phyloP scores from a whole-genome alignment of 2,888 invertebrate species.

The Dione vanillae region DNA sequence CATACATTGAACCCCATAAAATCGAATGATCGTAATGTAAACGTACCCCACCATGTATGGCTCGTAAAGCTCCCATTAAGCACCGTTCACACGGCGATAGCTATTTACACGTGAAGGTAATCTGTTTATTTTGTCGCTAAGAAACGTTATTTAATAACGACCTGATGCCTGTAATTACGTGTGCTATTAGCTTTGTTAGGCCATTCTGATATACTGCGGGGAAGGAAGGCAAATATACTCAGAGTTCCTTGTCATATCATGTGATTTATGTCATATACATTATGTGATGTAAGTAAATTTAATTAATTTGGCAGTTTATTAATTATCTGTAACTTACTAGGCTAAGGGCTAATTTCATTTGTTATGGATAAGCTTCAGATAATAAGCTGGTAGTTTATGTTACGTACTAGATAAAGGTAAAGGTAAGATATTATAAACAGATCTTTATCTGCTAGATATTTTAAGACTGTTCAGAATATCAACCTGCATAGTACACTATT shows the following conservation, averaged over 20 bases:
- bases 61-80: slow-evolving; percentile 44
- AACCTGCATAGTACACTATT: no score
- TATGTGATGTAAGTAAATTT: neutral
- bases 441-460: no score
- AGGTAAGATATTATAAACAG: no score
- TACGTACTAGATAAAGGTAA: no score
- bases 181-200: slow-evolving; percentile 43
- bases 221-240: slow-evolving; percentile 5
- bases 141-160: slow-evolving; percentile 47
- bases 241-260: slow-evolving; percentile 2
- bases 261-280: neutral
- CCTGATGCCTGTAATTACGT: slow-evolving; percentile 43
- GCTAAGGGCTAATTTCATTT: no score
- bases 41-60: slow-evolving; percentile 34
- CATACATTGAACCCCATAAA: slow-evolving; percentile 20
- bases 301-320: neutral
- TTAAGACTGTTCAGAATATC: no score
- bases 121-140: slow-evolving; percentile 47
- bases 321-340: no score
- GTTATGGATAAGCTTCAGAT: no score
- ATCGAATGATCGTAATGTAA: slow-evolving; percentile 35
- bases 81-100: slow-evolving; percentile 41
- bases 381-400: no score
- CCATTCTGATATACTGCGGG: slow-evolving; percentile 23
- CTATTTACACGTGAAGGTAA: slow-evolving; percentile 46